Evolutionary conservation across 2,888 invertebrate genomes (phyloP).

Genomic region (Ichneumoninae sp.): DNA sequence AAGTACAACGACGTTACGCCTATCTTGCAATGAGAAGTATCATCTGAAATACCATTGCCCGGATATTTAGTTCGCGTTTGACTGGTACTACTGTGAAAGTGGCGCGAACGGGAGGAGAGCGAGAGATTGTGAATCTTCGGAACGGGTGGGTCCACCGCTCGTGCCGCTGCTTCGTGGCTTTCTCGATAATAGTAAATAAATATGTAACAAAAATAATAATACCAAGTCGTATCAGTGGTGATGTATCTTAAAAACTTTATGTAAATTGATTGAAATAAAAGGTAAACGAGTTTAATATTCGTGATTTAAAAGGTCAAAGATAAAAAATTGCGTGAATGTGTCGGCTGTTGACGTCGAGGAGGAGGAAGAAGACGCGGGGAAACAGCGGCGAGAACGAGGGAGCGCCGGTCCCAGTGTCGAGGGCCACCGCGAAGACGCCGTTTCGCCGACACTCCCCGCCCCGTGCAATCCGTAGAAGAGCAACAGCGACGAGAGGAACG

Average conservation of each 20-base stretch:
- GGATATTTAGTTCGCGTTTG: neutral
- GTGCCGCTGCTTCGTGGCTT: conserved; percentile 6
- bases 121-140: conserved; percentile 9
- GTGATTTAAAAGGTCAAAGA: neutral
- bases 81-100: neutral
- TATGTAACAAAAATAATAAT: neutral
- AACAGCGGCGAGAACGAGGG: conserved; percentile 38
- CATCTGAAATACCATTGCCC: neutral
- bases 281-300: neutral
- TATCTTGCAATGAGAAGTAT: neutral
- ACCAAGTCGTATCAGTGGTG: neutral
- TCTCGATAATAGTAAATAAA: neutral
- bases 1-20: neutral
- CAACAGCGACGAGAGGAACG: conserved; percentile 12
- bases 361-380: conserved; percentile 62
- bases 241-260: too few species aligned
- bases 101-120: neutral
- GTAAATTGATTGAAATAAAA: too few species aligned
- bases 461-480: conserved; percentile 26
- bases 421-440: conserved; percentile 28
- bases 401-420: conserved; percentile 22
- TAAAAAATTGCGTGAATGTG: conserved; percentile 66
- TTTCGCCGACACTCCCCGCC: conserved; percentile 22
- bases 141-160: conserved; percentile 18
- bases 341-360: conserved; percentile 62